phyloP scores from a whole-genome alignment of 2,113 vertebrate genomes.

The Passer montanus region DNA sequence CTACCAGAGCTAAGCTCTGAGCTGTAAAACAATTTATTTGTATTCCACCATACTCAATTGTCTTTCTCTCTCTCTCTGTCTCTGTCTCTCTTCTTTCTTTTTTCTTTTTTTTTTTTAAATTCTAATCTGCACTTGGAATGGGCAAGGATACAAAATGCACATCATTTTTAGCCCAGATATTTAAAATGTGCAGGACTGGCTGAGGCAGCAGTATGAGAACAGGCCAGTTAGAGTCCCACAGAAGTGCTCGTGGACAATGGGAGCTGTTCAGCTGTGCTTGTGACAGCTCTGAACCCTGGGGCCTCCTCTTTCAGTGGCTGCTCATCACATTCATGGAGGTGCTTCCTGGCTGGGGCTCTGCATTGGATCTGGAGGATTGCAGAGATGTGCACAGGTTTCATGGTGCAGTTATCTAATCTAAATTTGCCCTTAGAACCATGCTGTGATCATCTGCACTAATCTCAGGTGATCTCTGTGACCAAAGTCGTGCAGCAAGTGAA shows the following conservation, averaged over 20 bases:
- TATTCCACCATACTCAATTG: background rate
- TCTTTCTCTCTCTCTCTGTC: fast-evolving
- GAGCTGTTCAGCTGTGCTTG: background rate
- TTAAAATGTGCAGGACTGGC: background rate
- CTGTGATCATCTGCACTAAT: background rate
- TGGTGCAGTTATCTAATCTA: background rate
- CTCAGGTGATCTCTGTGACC: background rate
- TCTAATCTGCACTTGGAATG: background rate
- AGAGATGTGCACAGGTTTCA: background rate
- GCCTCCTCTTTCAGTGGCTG: background rate
- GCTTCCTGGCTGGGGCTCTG: background rate
- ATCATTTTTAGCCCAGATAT: conserved; percentile 31
- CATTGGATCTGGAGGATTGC: background rate
- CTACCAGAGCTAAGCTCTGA: background rate
- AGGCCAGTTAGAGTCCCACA: conserved; percentile 10
- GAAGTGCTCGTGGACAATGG: background rate
- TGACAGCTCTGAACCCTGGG: background rate
- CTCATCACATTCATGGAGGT: background rate
- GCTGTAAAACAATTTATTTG: background rate
- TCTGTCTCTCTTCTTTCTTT: background rate
- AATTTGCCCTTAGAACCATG: background rate
- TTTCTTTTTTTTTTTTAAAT: background rate
- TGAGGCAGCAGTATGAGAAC: background rate
- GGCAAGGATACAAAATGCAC: background rate
- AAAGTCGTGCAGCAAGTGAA: background rate